Conservation (phyloP, 2,113 vertebrate genomes). For the Pica pica region DNA sequence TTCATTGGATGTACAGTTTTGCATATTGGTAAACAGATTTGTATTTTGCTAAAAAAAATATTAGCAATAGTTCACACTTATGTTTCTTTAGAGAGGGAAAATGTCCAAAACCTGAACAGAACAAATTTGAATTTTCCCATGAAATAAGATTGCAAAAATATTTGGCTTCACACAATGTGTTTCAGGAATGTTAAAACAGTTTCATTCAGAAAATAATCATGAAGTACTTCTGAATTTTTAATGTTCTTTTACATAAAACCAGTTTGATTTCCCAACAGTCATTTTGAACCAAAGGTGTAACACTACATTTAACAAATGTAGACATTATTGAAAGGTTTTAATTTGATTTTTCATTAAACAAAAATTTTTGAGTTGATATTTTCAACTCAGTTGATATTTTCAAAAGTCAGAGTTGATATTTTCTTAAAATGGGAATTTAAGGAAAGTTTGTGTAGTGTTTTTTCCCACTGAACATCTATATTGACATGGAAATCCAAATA, state of each 20-base stretch:
- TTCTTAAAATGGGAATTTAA: background rate
- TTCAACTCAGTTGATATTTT: too few species aligned
- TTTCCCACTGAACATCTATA: background rate
- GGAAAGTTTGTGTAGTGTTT: background rate
- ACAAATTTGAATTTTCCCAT: background rate
- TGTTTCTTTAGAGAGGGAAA: background rate
- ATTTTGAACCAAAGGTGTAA: background rate
- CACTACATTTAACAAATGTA: background rate
- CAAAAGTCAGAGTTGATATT: background rate
- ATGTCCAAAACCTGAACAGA: background rate
- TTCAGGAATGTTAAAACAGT: background rate
- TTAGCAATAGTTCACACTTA: background rate
- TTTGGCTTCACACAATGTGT: background rate
- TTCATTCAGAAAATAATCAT: background rate
- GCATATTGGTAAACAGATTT: background rate
- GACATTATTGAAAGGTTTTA: background rate
- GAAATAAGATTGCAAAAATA: background rate
- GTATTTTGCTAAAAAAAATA: background rate
- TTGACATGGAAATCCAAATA: background rate
- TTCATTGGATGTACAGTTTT: background rate
- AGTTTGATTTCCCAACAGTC: background rate
- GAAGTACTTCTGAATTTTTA: background rate
- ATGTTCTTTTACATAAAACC: background rate
- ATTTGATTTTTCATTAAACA: background rate
- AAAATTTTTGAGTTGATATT: background rate